Evolutionary conservation across 2,888 invertebrate genomes (phyloP).

Genomic region (Dicycla oo): DNA sequence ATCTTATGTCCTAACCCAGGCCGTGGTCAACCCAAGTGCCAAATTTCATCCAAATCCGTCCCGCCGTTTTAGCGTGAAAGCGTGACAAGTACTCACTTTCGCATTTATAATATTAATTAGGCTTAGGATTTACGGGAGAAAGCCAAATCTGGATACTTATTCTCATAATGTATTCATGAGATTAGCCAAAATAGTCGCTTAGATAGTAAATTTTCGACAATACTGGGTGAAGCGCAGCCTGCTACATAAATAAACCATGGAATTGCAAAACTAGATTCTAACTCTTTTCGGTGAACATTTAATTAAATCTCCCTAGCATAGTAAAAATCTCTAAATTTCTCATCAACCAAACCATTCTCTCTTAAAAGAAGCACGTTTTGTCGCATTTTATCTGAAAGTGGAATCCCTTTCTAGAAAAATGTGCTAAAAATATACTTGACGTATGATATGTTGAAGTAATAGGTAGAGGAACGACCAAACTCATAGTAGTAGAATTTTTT

Average conservation of each 20-base stretch:
- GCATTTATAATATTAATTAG: too few relatives aligned
- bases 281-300: slow-evolving; percentile 13
- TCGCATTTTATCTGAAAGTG: slow-evolving; percentile 43
- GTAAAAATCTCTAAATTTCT: slow-evolving; percentile 38
- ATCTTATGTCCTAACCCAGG: too few relatives aligned
- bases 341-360: slow-evolving; percentile 52
- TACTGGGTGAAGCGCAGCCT: slow-evolving; percentile 20
- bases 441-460: slow-evolving; percentile 40
- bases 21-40: too few relatives aligned
- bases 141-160: background rate
- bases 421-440: slow-evolving; percentile 29
- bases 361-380: slow-evolving; percentile 42
- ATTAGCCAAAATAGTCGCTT: background rate
- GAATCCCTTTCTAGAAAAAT: slow-evolving; percentile 61
- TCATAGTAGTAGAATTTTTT: slow-evolving; percentile 25
- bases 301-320: slow-evolving; percentile 29
- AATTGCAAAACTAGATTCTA: slow-evolving; percentile 27
- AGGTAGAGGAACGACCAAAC: slow-evolving; percentile 31
- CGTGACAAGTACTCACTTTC: too few relatives aligned
- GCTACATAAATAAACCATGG: slow-evolving; percentile 60
- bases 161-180: background rate
- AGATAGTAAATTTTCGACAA: slow-evolving; percentile 32
- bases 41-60: too few relatives aligned
- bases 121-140: background rate
- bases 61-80: too few relatives aligned